Base-by-base conservation (phyloP, 2,113 vertebrate genomes). In the Xiphorhynchus elegans region DNA sequence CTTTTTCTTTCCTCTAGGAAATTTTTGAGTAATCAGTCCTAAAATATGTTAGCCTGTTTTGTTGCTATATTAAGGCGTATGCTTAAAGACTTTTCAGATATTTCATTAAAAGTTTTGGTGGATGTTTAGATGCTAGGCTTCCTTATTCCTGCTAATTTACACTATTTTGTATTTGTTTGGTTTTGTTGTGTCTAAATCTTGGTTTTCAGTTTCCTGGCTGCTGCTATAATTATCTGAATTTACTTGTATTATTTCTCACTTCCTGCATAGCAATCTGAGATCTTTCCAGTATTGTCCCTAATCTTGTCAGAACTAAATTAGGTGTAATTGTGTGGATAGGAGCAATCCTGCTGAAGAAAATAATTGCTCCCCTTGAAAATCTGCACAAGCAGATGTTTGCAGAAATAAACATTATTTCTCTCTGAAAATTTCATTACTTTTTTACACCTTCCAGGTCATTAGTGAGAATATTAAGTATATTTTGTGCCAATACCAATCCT, bases 151-250 rank as follows among this genome's bases (percentile, higher is more conserved):
- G 24, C 29, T 80, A 13, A 59, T 86, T 90, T 63, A 74, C 59
- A 29, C 40, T 70, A n/a, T 31, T 84, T 77, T 52, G 19, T 63
- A 68, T 95, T 95, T 91, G 26, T 15, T 64, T 87, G 58, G 26
- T 28, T 80, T 94, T 90, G 59, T 90, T 62, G 55, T 76, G 66
- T 47, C 50, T 95, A 37, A 83, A 44, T 88, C 69, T 62, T 74
- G 7, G 58, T 58, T 90, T 70, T 28, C 50, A 49, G 60, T 90
- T 90, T 93, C 39, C 72, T 84, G 73, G 82, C 39, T 72, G 52
- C 3, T 9, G 28, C 39, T 96, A 77, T 90, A 93, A 95, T 91
- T 94, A 85, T 67, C 82, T 94, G 72, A 74, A 66, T 88, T 91
- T 70, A 24, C 75, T 70, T 90, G 46, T 74, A 74, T 80, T 90